Evolutionary conservation across 2,888 invertebrate genomes (phyloP).

Genomic region (Amblyteles armatorius): DNA sequence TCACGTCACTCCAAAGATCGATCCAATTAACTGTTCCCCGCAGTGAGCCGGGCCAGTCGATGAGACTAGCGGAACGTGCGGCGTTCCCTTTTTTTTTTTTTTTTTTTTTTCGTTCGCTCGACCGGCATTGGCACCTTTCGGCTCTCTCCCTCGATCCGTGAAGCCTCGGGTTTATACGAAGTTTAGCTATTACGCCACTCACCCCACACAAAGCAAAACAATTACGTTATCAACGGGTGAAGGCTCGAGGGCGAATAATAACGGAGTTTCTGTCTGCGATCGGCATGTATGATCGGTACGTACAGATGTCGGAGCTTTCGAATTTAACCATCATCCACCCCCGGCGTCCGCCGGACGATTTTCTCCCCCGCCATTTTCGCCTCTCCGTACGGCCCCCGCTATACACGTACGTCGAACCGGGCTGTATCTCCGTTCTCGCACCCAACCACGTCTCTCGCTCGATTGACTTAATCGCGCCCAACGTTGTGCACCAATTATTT

Average conservation of each 20-base stretch:
- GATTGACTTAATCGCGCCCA: conserved; percentile 60
- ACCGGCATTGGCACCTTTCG: conserved; percentile 20
- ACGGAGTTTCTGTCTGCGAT: conserved; percentile 35
- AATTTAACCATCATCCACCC: background rate
- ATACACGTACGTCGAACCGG: no score
- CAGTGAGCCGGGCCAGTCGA: conserved; percentile 24
- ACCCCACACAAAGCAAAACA: conserved; percentile 7
- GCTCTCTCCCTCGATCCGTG: conserved; percentile 2
- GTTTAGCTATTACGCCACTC: conserved; percentile 23
- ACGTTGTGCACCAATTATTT: conserved; percentile 64
- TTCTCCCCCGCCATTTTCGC: conserved; percentile 4
- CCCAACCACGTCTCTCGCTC: conserved; percentile 49
- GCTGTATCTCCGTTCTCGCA: conserved; percentile 23
- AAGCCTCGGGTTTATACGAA: conserved; percentile 2
- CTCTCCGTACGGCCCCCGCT: background rate
- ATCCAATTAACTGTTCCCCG: conserved; percentile 55
- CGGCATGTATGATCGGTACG: background rate
- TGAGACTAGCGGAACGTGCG: background rate
- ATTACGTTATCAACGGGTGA: conserved; percentile 29
- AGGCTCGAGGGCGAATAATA: conserved; percentile 41
- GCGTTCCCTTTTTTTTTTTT: conserved; percentile 32
- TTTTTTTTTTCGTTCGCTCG: conserved; percentile 23
- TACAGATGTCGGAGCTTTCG: conserved; percentile 5
- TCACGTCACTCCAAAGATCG: conserved; percentile 43
- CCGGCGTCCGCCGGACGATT: background rate